Evolutionary conservation across 2,113 vertebrate species (phyloP).

Genomic region (Puma concolor): DNA sequence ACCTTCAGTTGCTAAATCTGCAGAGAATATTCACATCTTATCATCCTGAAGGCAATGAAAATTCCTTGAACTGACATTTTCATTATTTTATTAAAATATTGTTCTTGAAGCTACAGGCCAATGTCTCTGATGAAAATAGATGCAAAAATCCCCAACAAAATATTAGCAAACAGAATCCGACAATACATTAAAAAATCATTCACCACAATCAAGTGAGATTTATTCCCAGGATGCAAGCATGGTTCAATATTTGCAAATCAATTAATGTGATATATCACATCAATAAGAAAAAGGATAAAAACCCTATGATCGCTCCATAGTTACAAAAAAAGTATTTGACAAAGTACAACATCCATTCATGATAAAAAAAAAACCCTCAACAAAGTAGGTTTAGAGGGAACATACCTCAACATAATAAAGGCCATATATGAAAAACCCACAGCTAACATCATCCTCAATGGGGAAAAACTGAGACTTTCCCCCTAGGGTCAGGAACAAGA

Average conservation of each 20-base stretch:
- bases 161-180: not conserved
- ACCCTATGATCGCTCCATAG: not conserved
- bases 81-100: slow-evolving; percentile 15
- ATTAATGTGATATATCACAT: not conserved
- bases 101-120: not conserved
- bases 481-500: not conserved
- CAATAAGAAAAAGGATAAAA: not conserved
- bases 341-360: not conserved
- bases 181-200: not conserved
- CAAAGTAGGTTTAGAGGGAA: not conserved
- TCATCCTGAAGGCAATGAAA: slow-evolving; percentile 2
- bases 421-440: not conserved
- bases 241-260: not conserved
- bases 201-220: not conserved
- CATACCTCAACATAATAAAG: not conserved
- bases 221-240: not conserved
- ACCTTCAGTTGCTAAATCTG: not conserved
- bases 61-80: not conserved
- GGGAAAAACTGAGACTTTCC: not conserved
- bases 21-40: not conserved
- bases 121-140: not conserved
- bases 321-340: not conserved
- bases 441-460: not conserved
- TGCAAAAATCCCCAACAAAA: not conserved
- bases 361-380: not conserved